Evolutionary conservation across 2,797 vertebrate genomes (phyloP).

Genomic region (Tolypeutes matacus): DNA sequence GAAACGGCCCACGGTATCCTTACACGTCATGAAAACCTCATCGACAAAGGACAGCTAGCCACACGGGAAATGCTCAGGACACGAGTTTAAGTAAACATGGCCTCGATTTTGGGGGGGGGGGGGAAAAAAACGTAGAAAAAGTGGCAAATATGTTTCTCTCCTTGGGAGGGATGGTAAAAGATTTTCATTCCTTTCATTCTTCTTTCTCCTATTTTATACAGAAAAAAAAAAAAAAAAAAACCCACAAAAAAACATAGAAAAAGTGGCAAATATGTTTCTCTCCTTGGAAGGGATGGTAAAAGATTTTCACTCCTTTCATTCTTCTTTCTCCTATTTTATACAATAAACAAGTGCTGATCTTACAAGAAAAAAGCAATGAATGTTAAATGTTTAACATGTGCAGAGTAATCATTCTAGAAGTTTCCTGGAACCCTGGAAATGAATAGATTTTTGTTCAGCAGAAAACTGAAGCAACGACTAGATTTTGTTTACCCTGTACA

Average conservation of each 20-base stretch:
- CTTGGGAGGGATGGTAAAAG: no score
- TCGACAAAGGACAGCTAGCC: background rate
- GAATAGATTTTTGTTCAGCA: background rate
- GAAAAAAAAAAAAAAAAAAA: no score
- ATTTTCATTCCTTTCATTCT: background rate
- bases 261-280: background rate
- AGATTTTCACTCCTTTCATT: background rate
- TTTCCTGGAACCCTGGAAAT: background rate
- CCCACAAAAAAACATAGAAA: no score
- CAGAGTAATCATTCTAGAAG: background rate
- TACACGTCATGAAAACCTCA: background rate
- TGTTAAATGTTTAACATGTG: background rate
- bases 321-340: background rate
- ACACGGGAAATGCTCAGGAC: background rate
- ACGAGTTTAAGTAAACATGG: background rate
- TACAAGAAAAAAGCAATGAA: background rate
- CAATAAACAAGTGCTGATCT: background rate
- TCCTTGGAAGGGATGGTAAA: background rate
- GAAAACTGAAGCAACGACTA: background rate
- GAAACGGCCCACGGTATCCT: background rate
- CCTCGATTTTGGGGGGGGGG: background rate
- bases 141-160: background rate
- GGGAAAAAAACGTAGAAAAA: background rate
- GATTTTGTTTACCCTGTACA: constrained; percentile 11
- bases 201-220: background rate